These are phyloP conservation scores for Cuculus canorus DNA, from an alignment of 2,797 vertebrate species.

Conservation along the genomic window DNA sequence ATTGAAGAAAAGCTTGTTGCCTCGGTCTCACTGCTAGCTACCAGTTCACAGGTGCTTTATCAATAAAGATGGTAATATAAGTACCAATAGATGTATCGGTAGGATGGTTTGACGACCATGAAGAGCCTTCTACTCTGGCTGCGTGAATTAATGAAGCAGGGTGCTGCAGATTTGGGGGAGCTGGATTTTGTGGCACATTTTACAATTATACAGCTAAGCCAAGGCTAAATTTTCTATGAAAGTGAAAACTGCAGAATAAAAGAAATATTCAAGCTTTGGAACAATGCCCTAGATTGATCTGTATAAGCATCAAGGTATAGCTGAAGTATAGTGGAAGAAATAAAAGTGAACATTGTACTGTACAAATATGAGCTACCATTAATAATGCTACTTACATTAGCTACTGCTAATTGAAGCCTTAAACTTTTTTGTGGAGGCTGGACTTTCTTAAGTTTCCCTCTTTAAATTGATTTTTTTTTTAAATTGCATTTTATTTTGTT, in stretches of 20 bases:
- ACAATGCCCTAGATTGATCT: background rate
- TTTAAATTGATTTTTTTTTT: background rate
- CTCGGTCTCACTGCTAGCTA: background rate
- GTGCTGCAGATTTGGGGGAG: background rate
- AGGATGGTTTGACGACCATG: background rate
- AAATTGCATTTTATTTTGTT: background rate
- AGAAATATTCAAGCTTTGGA: background rate
- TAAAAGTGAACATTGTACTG: background rate
- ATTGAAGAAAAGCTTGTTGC: background rate
- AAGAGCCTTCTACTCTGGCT: background rate
- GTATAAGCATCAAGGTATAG: background rate
- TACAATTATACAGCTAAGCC: background rate
- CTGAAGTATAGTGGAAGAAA: background rate
- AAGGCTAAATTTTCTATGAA: background rate
- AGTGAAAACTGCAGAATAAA: background rate
- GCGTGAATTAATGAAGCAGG: no score
- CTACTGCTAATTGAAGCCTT: background rate
- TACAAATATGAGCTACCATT: background rate
- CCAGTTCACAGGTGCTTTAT: background rate
- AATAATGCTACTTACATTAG: background rate
- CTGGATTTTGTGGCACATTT: background rate
- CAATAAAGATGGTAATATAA: no score
- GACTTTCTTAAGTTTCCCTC: background rate
- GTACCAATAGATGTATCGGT: rapidly evolving
- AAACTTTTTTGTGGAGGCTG: background rate